Percentiles rank a stretch among this genome's conserved stretches.
Conservation (phyloP, 1,140 invertebrate genomes). For the Nebria ingens region DNA sequence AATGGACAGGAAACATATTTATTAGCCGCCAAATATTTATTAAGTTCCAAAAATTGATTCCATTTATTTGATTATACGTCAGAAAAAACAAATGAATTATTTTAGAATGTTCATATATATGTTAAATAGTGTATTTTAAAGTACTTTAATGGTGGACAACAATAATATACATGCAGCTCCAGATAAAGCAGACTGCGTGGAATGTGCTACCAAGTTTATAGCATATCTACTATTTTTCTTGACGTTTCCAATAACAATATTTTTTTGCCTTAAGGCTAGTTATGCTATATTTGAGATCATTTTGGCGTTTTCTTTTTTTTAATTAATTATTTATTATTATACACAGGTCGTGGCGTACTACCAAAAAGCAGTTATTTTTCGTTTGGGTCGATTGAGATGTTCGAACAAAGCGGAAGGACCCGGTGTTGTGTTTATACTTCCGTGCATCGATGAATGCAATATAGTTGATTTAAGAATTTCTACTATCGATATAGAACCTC, state of each 20-base stretch:
- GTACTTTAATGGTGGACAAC: no score
- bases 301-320: no score
- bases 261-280: conserved; percentile 71
- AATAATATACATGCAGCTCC: no score
- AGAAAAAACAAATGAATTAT: no score
- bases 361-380: conserved; percentile 65
- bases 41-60: no score
- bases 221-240: conserved; percentile 53
- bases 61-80: no score
- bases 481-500: conserved; percentile 72
- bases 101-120: no score
- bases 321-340: neutral
- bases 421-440: conserved; percentile 82
- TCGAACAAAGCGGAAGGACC: conserved; percentile 62
- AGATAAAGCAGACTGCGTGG: neutral
- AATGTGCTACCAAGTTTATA: neutral
- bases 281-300: neutral
- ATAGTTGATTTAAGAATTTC: conserved; percentile 78
- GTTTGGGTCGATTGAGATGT: conserved; percentile 55
- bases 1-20: no score
- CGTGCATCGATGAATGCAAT: conserved; percentile 82
- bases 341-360: conserved; percentile 64
- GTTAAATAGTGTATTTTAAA: no score
- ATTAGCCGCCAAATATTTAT: no score
- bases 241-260: conserved; percentile 76